Base-by-base conservation (phyloP, 2,888 invertebrate genomes). In the Apamea monoglypha region DNA sequence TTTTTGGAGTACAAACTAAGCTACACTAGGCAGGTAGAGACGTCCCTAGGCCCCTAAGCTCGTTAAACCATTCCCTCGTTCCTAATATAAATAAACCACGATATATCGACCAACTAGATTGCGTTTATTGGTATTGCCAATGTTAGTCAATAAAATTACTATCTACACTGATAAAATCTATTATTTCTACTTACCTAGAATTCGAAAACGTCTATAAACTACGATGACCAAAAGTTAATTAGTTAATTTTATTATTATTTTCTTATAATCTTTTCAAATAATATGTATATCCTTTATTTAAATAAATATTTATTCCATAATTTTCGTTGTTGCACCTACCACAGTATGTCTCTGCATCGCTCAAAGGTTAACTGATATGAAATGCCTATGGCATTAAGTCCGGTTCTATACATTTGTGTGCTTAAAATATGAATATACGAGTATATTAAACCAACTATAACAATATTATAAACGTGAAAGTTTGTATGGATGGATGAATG, bases 81-180 rank as follows among this genome's bases (percentile, higher is more conserved):
- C 12, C 53, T 47, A 73, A 59, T 66, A 53, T 25, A 44, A 18
- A 14, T 68, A 29, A 69, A 69, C 61, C 18, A 36, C 36, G 12
- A 82, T 63, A 63, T 63, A 63, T 29, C 21, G 25, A 16, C 21
- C 6, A 44, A 25, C 6, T 29, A 18, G n/a, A 36, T 56, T 68
- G 44, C 67, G 2, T 61, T 61, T 53, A 14, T 50, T 21, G 50
- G 7, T 50, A 21, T 25, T 56, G 25, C 3, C 21, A n/a, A 82
- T 59, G 56, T 74, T 63, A 56, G 25, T 16, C 63, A 76, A 76
- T 81, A 21, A 40, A 64, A 69, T 74, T 47, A 63, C 47, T 29
- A 29, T 69, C 8, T 10, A 36, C n/a, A 16, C 16, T 25, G 8
- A 16, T 72, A 14, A n/a, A n/a, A 47, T 21, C 10, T n/a, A 1